Conservation (phyloP, 2,113 vertebrate species). For the Rattus norvegicus region DNA sequence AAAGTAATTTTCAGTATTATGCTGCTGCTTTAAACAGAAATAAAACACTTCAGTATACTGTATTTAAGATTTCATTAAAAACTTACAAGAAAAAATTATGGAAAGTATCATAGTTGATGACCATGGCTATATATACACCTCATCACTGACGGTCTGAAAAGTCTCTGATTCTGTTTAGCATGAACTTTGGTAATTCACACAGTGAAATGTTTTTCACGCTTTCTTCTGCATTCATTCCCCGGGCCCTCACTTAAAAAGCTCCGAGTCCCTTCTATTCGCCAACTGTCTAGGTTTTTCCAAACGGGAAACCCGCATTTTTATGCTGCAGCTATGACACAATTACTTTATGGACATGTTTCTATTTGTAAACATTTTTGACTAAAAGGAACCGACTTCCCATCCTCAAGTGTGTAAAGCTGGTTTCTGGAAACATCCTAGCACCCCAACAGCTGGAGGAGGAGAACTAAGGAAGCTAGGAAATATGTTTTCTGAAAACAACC, state of each 20-base stretch:
- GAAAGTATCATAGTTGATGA: neutral
- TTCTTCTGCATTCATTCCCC: neutral
- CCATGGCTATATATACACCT: neutral
- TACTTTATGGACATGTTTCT: neutral
- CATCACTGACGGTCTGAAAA: neutral
- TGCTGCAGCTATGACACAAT: neutral
- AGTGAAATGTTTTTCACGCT: neutral
- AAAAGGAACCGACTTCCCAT: neutral
- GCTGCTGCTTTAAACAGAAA: slow-evolving; percentile 6
- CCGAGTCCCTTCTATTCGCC: neutral
- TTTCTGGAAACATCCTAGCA: neutral
- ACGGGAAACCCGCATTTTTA: neutral
- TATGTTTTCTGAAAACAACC: neutral
- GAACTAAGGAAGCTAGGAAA: neutral
- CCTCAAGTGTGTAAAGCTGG: neutral
- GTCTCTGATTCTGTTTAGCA: neutral
- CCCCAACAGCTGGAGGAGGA: neutral
- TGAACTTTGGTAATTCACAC: neutral
- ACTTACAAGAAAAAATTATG: neutral
- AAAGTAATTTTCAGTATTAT: neutral
- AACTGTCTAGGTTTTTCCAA: neutral
- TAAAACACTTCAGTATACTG: neutral
- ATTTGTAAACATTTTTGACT: neutral
- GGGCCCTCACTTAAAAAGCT: neutral
- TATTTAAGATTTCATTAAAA: neutral